These are phyloP conservation scores for Palaemon carinicauda DNA, from an alignment of 1,140 invertebrate genomes.

Conservation along the genomic window DNA sequence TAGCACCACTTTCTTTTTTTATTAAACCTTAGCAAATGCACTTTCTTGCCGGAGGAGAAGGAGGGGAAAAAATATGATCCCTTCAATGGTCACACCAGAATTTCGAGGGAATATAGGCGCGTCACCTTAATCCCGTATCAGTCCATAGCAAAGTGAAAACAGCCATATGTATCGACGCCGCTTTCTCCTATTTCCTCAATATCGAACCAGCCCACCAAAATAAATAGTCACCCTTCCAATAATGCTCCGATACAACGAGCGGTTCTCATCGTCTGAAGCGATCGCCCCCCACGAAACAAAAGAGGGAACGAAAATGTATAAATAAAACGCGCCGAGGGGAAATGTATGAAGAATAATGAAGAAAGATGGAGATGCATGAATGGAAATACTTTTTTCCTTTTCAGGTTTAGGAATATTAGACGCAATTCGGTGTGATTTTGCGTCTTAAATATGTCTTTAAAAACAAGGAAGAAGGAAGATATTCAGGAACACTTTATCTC, in stretches of 20 bases:
- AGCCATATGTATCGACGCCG: not conserved
- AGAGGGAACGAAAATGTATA: not conserved
- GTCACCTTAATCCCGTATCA: conserved; percentile 15
- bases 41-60: not conserved
- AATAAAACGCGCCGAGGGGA: too few relatives aligned
- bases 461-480: too few relatives aligned
- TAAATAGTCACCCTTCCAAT: not conserved
- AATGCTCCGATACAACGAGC: not conserved
- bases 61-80: not conserved
- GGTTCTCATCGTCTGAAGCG: not conserved
- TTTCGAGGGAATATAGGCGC: not conserved
- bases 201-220: not conserved
- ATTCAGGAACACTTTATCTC: too few relatives aligned
- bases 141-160: conserved; percentile 40
- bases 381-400: too few relatives aligned
- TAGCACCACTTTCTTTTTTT: not conserved
- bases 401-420: too few relatives aligned
- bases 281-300: not conserved
- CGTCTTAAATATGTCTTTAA: too few relatives aligned
- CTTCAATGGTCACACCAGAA: not conserved
- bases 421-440: too few relatives aligned
- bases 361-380: too few relatives aligned
- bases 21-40: not conserved
- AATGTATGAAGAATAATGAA: too few relatives aligned
- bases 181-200: not conserved